A percentile compares a stretch with the other conserved stretches of the same genome.
These are phyloP conservation scores for Patella caerulea DNA, from an alignment of 2,888 invertebrate genomes.

Conservation along the genomic window DNA sequence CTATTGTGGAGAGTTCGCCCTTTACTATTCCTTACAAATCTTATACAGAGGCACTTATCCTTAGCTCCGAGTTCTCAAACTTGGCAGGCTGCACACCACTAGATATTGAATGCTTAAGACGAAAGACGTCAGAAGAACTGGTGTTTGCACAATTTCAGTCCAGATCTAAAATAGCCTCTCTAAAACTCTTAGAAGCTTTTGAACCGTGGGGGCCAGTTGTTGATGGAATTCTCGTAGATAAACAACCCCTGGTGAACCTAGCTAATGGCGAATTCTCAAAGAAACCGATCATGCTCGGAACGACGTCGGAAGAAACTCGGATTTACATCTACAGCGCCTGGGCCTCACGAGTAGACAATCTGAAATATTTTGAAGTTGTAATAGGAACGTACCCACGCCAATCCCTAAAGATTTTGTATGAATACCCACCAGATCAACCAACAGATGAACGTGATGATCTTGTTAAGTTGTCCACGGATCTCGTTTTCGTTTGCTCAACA, in stretches of 20 bases:
- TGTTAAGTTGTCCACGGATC: slow-evolving; percentile 47
- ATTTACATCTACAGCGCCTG: slow-evolving; percentile 56
- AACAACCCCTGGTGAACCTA: slow-evolving; percentile 48
- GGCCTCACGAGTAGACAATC: slow-evolving; percentile 38
- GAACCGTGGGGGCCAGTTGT: slow-evolving; percentile 61
- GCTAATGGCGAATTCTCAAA: slow-evolving; percentile 34
- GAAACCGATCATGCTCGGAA: slow-evolving; percentile 57
- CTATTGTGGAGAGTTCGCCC: slow-evolving; percentile 50
- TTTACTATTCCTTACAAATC: slow-evolving; percentile 50
- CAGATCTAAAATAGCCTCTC: slow-evolving; percentile 45
- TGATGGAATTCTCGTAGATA: slow-evolving; percentile 50
- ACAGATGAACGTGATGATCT: slow-evolving; percentile 42
- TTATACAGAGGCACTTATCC: slow-evolving; percentile 42
- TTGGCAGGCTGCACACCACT: slow-evolving; percentile 42
- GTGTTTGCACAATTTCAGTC: slow-evolving; percentile 47
- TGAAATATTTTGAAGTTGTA: slow-evolving; percentile 42
- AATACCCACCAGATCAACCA: slow-evolving; percentile 42
- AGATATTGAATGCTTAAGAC: slow-evolving; percentile 47
- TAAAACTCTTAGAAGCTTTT: slow-evolving; percentile 58
- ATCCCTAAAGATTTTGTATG: slow-evolving; percentile 37
- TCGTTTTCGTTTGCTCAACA: slow-evolving; percentile 53
- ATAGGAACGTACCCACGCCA: slow-evolving; percentile 44
- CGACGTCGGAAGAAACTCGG: slow-evolving; percentile 53
- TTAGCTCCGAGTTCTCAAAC: slow-evolving; percentile 42
- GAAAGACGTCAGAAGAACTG: slow-evolving; percentile 51